Base-by-base conservation (phyloP, 2,888 invertebrate genomes). In the Perdita meconis region DNA sequence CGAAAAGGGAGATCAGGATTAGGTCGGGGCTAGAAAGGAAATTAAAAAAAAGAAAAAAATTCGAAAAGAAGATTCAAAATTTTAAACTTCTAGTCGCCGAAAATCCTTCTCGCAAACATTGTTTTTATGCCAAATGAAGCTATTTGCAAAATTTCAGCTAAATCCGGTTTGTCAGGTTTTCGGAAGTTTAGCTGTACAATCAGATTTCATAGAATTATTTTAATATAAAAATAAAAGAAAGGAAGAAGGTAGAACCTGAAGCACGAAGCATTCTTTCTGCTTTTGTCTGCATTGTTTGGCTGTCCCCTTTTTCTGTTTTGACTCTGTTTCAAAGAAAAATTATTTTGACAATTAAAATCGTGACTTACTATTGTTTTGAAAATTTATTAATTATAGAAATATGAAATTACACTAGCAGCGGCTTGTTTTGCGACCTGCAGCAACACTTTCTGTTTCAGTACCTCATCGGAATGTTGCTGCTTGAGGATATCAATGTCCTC, bases 401-500 rank as follows among this genome's bases (percentile, higher is more conserved):
- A 30, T 50, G 26, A 30, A 42, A 38, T 70, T 65, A 68, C 63
- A 0, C 22, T 34, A 51, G 22, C 10, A 8, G 50, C 19, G 4
- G 22, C 6, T 10, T 50, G n/a, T 22, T 38, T 71, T 0, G 16
- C 6, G 13, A 30, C 34, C 4, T 66, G 69, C 13, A 83, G 26
- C 4, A 80, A 71, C 44, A 55, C 50, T 44, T 83, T 67, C 16
- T 81, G 80, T 13, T 61, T 61, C 1, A 13, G 16, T 26, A 83
- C 61, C 47, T 86, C 79, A 0, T 80, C 68, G 0, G 66, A 24
- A n/a, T 85, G 80, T 56, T 42, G 53, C 3, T 80, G 69, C 16
- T 73, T 80, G 24, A 84, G 24, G 22, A 59, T 40, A 10, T 68
- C 56, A 0, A 86, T 36, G 13, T 83, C 66, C 6, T 82, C 78